Evolutionary conservation across 2,888 invertebrate species (phyloP).

Genomic region (Caradrina kadenii): DNA sequence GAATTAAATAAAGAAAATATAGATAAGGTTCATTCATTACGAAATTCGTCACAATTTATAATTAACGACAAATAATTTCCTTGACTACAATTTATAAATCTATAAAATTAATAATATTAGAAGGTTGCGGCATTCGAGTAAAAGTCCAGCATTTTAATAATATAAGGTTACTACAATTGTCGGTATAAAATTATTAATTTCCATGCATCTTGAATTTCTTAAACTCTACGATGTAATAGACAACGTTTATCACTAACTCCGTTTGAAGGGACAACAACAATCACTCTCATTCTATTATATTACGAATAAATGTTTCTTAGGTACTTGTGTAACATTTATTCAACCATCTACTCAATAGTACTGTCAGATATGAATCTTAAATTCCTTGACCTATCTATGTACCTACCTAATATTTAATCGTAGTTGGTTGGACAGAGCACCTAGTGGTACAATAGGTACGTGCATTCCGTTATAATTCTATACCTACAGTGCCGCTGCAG

Average conservation of each 20-base stretch:
- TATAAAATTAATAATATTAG: slow-evolving; percentile 70
- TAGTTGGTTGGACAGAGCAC: slow-evolving; percentile 59
- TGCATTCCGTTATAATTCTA: slow-evolving; percentile 46
- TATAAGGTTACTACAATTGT: slow-evolving; percentile 74
- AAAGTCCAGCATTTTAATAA: slow-evolving; percentile 84
- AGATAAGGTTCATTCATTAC: slow-evolving; percentile 49
- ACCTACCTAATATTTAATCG: slow-evolving; percentile 49
- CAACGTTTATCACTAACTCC: slow-evolving; percentile 60
- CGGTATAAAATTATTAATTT: slow-evolving; percentile 76
- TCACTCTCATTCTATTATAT: slow-evolving; percentile 47
- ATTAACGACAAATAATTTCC: slow-evolving; percentile 59
- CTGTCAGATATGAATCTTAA: slow-evolving; percentile 52
- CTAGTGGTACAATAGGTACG: slow-evolving; percentile 43
- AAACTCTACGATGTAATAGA: slow-evolving; percentile 64
- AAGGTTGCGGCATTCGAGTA: slow-evolving; percentile 80
- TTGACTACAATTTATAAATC: slow-evolving; percentile 65
- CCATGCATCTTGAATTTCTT: slow-evolving; percentile 65
- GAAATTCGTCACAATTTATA: slow-evolving; percentile 53
- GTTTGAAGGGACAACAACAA: slow-evolving; percentile 58
- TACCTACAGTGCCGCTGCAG: slow-evolving; percentile 54
- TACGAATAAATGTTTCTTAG: slow-evolving; percentile 48
- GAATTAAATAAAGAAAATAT: slow-evolving; percentile 55
- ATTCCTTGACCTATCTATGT: slow-evolving; percentile 55
- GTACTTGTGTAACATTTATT: slow-evolving; percentile 37
- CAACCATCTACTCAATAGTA: slow-evolving; percentile 33